phyloP scores from a whole-genome alignment of 2,888 invertebrate genomes.

The Metacarcinus magister region DNA sequence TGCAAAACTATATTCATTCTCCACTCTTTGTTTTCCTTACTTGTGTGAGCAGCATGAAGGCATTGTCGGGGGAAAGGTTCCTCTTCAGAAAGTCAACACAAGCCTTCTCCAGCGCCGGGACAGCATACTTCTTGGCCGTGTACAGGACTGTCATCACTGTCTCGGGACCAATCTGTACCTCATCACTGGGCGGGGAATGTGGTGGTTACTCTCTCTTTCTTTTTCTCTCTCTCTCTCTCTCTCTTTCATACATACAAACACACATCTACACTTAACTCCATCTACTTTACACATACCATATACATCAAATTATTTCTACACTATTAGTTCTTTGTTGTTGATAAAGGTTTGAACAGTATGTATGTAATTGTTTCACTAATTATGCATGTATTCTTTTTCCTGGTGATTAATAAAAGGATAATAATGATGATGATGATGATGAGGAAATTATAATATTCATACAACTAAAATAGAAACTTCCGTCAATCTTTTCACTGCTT shows the following conservation, averaged over 20 bases:
- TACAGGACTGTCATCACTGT: constrained; percentile 94
- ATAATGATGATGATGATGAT: no score
- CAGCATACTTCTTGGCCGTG: constrained; percentile 94
- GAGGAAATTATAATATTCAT: no score
- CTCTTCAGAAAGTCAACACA: constrained; percentile 92
- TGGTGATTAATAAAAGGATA: no score
- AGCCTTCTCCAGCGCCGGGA: constrained; percentile 92
- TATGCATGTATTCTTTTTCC: no score
- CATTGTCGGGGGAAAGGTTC: constrained; percentile 92
- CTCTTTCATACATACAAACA: neutral
- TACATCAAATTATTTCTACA: neutral
- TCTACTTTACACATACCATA: neutral
- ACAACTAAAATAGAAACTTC: no score
- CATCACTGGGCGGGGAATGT: constrained; percentile 87
- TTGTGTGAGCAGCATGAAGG: constrained; percentile 91
- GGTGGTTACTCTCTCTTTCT: neutral
- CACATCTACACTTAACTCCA: neutral
- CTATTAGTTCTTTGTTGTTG: no score
- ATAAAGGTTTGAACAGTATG: no score
- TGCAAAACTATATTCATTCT: no score
- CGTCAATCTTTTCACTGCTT: no score
- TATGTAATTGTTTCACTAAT: no score
- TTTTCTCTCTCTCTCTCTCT: neutral
- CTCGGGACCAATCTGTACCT: constrained; percentile 92
- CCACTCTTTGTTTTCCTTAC: constrained; percentile 85